Evolutionary conservation across 1,140 invertebrate genomes (phyloP), one percentile per base, ranked within the genome.

Genomic region (Trichonephila clavata): DNA sequence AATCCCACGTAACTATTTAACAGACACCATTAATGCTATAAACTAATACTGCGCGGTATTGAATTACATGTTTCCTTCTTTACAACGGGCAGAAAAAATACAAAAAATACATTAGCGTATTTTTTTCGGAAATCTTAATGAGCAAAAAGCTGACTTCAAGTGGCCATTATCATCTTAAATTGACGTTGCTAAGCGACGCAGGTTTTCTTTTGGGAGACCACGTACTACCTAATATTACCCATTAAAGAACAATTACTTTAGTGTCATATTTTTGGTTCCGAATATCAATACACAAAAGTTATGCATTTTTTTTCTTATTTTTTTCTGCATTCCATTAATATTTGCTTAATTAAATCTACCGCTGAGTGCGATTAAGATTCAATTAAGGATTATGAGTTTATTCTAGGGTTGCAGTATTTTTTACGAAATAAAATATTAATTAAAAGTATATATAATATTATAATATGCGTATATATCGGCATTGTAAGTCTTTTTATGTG

Each of bases 131-230:
- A 24, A 24, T 43, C 39, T 89, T 89, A 89, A 89, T 77, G 63
- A 89, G 87, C n/a, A 77, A 89, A 89, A 71, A 21, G 63, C 60
- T 59, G 24, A n/a, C 59, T 80, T 60, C 71, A 61, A 90, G 59
- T 80, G 71, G 21, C 89, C 89, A 90, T 90, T 90, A 90, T 90
- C 89, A 50, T 90, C 89, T 90, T 90, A 90, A 90, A 81, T 90
- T 90, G 32, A 90, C 24, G 68, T 61, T 68, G 39, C n/a, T 59
- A 43, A 16, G 27, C 65, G 21, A 89, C 87, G 0, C 4, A 18
- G 57, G 60, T 39, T 57, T 60, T n/a, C 24, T 68, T 89, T 27
- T 21, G 24, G 87, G 32, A 86, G n/a, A 14, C 84, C 39, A 65
- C 65, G 86, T 43, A 87, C 32, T 18, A 32, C 24, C 71, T 60